phyloP scores from a whole-genome alignment of 1,140 invertebrate species.

The Adoxophyes honmai region DNA sequence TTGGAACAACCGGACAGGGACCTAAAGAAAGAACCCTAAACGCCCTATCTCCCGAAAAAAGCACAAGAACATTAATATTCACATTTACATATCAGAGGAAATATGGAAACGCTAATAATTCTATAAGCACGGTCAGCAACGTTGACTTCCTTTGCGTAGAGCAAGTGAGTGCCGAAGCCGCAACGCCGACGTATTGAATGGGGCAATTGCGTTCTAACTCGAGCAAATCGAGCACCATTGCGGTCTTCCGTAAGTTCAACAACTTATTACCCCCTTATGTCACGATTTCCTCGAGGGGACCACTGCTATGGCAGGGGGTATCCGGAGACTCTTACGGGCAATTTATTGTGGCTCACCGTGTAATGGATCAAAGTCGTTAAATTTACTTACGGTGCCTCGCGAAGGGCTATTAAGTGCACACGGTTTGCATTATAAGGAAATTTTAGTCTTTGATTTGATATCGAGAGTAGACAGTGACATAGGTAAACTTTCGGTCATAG shows the following conservation, averaged over 20 bases:
- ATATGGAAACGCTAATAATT: too few relatives aligned
- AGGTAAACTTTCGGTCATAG: too few relatives aligned
- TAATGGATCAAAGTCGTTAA: not conserved
- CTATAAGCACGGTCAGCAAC: too few relatives aligned
- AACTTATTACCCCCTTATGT: slow-evolving; percentile 7
- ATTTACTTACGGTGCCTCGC: not conserved
- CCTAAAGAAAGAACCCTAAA: too few relatives aligned
- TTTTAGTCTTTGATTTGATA: too few relatives aligned
- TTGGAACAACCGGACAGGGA: too few relatives aligned
- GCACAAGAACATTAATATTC: too few relatives aligned
- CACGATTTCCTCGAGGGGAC: slow-evolving; percentile 11
- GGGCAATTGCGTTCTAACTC: slow-evolving; percentile 16
- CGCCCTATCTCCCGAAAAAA: too few relatives aligned
- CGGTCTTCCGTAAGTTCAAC: slow-evolving; percentile 8
- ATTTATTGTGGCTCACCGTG: not conserved
- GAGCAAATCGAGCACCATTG: slow-evolving; percentile 11
- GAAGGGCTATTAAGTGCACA: not conserved
- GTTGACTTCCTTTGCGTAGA: not conserved
- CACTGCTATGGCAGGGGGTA: not conserved
- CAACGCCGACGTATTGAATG: not conserved
- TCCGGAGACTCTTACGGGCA: slow-evolving; percentile 2
- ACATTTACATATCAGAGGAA: too few relatives aligned
- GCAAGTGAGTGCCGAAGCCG: not conserved
- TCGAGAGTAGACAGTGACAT: too few relatives aligned
- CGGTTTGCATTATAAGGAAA: too few relatives aligned